phyloP scores from a whole-genome alignment of 2,888 invertebrate genomes.

The Sepiola atlantica region DNA sequence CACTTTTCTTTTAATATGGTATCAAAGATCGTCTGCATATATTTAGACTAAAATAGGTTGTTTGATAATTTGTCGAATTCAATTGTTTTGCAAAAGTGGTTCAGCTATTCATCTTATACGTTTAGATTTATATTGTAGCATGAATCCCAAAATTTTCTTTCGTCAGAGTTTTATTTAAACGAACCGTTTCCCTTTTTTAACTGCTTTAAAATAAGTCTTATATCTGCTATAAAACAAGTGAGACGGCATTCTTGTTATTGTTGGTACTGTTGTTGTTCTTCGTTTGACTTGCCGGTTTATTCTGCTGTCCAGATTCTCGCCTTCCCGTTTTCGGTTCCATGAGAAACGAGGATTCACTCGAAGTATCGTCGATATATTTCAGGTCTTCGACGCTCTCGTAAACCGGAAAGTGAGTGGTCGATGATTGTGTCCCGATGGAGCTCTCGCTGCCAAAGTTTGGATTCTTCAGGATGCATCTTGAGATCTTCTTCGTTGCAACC shows the following conservation, averaged over 20 bases:
- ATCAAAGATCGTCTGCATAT: too few species aligned
- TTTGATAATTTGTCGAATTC: too few species aligned
- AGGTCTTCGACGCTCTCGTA: conserved; percentile 35
- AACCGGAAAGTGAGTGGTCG: conserved; percentile 33
- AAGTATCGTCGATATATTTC: conserved; percentile 25
- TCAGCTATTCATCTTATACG: too few species aligned
- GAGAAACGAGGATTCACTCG: conserved; percentile 25
- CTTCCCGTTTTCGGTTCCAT: neutral
- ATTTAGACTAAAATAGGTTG: too few species aligned
- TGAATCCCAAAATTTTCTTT: too few species aligned
- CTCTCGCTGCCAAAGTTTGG: neutral
- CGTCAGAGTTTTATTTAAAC: too few species aligned
- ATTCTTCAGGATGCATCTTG: conserved; percentile 24
- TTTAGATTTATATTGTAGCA: too few species aligned
- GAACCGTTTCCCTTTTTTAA: too few species aligned
- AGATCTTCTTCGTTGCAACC: neutral
- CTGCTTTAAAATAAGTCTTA: neutral
- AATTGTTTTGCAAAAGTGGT: too few species aligned
- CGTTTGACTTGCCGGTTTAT: neutral
- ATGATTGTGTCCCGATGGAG: conserved; percentile 35
- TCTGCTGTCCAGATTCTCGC: neutral
- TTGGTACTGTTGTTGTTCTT: neutral
- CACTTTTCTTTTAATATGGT: too few species aligned
- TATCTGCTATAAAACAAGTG: conserved; percentile 35
- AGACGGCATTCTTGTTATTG: neutral